Evolutionary conservation across 2,797 vertebrate genomes (phyloP).

Genomic region (Scolopax bukidnonensis): DNA sequence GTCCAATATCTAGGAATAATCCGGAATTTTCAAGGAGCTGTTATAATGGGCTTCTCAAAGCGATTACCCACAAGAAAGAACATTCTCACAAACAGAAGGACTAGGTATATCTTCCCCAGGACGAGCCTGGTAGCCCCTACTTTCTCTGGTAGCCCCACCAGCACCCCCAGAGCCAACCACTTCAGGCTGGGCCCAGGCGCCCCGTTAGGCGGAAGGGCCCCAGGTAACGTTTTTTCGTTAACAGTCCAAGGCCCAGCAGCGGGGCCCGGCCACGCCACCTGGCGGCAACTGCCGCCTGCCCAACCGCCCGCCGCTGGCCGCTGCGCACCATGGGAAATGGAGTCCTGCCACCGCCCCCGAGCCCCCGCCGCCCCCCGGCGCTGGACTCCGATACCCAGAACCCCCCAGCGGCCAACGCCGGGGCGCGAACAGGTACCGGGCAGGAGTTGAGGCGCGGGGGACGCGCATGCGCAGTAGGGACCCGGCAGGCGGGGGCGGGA

Average conservation of each 20-base stretch:
- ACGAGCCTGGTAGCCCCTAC: not conserved
- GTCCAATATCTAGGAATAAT: not conserved
- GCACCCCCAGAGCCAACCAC: no score
- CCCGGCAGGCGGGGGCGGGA: not conserved
- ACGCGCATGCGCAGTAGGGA: not conserved
- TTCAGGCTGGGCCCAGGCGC: not conserved
- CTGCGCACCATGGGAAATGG: not conserved
- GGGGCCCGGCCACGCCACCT: not conserved
- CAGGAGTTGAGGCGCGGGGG: not conserved
- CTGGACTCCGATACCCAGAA: not conserved
- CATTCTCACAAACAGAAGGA: not conserved
- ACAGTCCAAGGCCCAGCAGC: not conserved
- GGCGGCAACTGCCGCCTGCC: not conserved
- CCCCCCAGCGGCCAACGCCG: not conserved
- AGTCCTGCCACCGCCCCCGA: not conserved
- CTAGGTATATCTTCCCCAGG: no score
- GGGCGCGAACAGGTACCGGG: no score
- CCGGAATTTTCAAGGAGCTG: not conserved
- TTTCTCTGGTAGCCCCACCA: not conserved
- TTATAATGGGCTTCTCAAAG: not conserved
- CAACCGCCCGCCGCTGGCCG: not conserved
- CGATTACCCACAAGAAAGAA: rapidly evolving
- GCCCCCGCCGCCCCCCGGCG: rapidly evolving
- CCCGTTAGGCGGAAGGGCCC: no score
- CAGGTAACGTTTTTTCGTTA: not conserved